Base-by-base conservation (phyloP, 2,888 invertebrate species). In the Sepioteuthis lessoniana region DNA sequence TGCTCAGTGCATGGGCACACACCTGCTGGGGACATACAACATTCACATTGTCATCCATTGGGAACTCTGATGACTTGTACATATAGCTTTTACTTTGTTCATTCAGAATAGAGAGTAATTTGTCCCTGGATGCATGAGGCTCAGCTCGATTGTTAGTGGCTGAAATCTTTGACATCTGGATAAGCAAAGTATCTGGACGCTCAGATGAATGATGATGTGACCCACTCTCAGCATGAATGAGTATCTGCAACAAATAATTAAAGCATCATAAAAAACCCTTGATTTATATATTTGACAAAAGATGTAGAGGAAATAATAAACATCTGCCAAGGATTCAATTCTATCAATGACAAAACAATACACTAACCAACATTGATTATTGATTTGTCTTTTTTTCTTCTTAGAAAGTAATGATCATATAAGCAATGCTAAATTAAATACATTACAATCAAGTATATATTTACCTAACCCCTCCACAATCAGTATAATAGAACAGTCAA, bases 151-250 rank as follows among this genome's bases (percentile, higher is more conserved):
- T 98, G 97, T 98, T 98, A 38, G 98, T 98, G 94, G 98, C 97
- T 0, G 98, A 97, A 21, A 98, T 98, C 94, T 98, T 97, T 4
- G 98, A 98, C 0, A 98, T 98, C 97, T 98, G 98, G 60, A 98
- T 97, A 96, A 99, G 98, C 95, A 99, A 97, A 50, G 98, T 98
- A 96, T 98, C 98, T 0, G 99, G 99, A 46, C 99, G 98, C 97
- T 99, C 97, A 98, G 99, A 35, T 94, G 98, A 98, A 7, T 98
- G 98, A 96, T 98, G 98, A 95, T 98, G 96, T 2, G 95, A 95
- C 90, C 95, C 98, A 21, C 98, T 97, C 55, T 98, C 98, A 50
- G 98, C 98, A 97, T 99, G 99, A 96, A 98, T 98, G 90, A 98
- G 98, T 95, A 98, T 97, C 98, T 98, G 97, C 42, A 97, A 97